Base-by-base conservation (phyloP, 2,113 vertebrate species). In the Lethenteron camtschaticum region DNA sequence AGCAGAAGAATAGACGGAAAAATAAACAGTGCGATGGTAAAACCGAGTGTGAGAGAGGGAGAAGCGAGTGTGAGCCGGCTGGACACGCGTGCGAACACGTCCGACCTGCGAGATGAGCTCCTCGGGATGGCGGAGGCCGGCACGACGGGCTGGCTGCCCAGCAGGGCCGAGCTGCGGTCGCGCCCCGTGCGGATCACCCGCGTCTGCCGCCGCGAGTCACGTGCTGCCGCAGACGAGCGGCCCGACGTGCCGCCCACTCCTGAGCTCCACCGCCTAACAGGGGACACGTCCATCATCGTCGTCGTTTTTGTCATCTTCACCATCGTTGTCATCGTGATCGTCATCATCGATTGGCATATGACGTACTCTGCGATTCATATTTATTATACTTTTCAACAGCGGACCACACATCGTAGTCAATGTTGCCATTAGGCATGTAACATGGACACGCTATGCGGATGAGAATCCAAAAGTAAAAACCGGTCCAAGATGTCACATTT, bases 121-220 rank as follows among this genome's bases (percentile, higher is more conserved):
- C 78, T 99, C 95, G 3, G 94, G 81, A 99, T 99, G 77, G 96
- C 94, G 2, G 94, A 97, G 1, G 94, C 94, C 70, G 94, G 94
- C 75, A 99, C 96, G 73, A 99, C 89, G 0, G 94, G 94, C n/a
- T 99, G 94, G 76, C 94, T 99, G 71, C 94, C 92, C 69, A 99
- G 75, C 58, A 97, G 85, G 9, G 91, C 94, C 1, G 94, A 97
- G 16, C 94, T 90, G 68, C 94, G 79, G 2, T 99, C 94, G 69
- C 92, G 83, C 69, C 92, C 94, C 11, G 94, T 97, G 55, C 92
- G 89, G 76, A 99, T 99, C 71, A 96, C 92, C 70, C 94, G 80
- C 9, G 94, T 97, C 79, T 97, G 94, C 68, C 94, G 81, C 12
- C 92, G 82, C 58, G 94, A 99, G 77, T 97, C 94, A 1, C 94